phyloP scores from a whole-genome alignment of 92 coral and sea anemone genomes.

The Zoanthus sociatus region DNA sequence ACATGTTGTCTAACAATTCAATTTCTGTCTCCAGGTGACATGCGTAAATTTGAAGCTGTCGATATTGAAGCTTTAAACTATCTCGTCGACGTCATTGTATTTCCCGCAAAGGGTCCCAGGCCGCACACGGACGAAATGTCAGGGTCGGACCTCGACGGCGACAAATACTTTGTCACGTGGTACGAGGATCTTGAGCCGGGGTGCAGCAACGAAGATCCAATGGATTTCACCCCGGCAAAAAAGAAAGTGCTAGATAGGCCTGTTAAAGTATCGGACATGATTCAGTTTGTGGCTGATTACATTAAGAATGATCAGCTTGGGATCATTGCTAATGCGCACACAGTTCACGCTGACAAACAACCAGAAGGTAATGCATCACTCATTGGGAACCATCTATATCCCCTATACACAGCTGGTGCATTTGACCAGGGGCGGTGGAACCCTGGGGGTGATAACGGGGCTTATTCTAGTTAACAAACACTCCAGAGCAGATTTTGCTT shows the following conservation, averaged over 20 bases:
- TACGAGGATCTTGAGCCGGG: slow-evolving; percentile 67
- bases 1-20: not conserved
- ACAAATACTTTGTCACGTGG: slow-evolving; percentile 95
- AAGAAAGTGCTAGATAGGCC: slow-evolving; percentile 69
- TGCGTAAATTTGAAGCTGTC: slow-evolving; percentile 91
- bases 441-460: too few species aligned
- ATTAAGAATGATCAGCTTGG: slow-evolving; percentile 94
- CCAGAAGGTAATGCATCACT: slow-evolving; percentile 55
- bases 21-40: slow-evolving; percentile 71
- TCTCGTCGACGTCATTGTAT: slow-evolving; percentile 90
- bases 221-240: slow-evolving; percentile 90
- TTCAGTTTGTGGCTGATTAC: slow-evolving; percentile 89
- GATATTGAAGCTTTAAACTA: slow-evolving; percentile 79
- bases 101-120: slow-evolving; percentile 90
- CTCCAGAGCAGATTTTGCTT: too few species aligned
- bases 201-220: slow-evolving; percentile 73
- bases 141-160: slow-evolving; percentile 97
- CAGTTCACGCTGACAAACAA: slow-evolving; percentile 88
- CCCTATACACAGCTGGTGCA: too few species aligned
- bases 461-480: too few species aligned
- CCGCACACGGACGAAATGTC: slow-evolving; percentile 98
- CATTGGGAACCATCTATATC: too few species aligned
- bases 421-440: too few species aligned
- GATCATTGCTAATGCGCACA: slow-evolving; percentile 91
- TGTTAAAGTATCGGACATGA: slow-evolving; percentile 86